Base-by-base conservation (phyloP, 2,113 vertebrate species). In the Aptenodytes patagonicus region DNA sequence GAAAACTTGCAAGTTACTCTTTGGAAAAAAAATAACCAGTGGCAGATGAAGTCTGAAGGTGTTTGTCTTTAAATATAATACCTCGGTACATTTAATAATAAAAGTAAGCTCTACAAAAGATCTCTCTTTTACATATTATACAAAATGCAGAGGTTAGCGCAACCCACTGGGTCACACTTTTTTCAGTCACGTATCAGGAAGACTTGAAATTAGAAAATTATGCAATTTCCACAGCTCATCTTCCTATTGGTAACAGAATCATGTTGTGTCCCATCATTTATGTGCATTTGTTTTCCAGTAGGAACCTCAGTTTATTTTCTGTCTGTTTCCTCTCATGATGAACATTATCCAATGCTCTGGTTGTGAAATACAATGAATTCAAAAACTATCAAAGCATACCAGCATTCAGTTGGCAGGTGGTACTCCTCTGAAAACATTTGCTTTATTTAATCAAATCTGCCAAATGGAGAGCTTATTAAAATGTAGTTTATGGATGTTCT, bases 21-120 rank as follows among this genome's bases (percentile, higher is more conserved):
- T 98, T 98, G 89, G 94, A 66, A 97, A 98, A 96, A 96, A 97
- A 98, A 97, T 46, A 97, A 98, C 49, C 89, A 98, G 98, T 98
- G 97, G 96, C 90, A 97, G 97, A 98, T 96, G 96, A 98, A 98
- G 97, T 93, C 97, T 98, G 96, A 98, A 98, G 94, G 73, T 97
- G 97, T 73, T 90, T 93, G 96, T 96, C 95, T 97, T 97, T 85
- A 98, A 98, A 98, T 98, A 98, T 95, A 98, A 98, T 98, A 98
- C 95, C 97, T 98, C 17, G 32, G 88, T 98, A 98, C 96, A 97
- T 98, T 98, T 98, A 98, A 98, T 98, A 98, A 98, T 98, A 99
- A 99, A 99, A 98, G 97, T 98, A 98, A 99, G 98, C 96, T 98
- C 98, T 99, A 99, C 96, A 99, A 99, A 99, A 98, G 97, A 98